Conservation (phyloP, 2,888 invertebrate genomes). For the Ephialtes manifestator region DNA sequence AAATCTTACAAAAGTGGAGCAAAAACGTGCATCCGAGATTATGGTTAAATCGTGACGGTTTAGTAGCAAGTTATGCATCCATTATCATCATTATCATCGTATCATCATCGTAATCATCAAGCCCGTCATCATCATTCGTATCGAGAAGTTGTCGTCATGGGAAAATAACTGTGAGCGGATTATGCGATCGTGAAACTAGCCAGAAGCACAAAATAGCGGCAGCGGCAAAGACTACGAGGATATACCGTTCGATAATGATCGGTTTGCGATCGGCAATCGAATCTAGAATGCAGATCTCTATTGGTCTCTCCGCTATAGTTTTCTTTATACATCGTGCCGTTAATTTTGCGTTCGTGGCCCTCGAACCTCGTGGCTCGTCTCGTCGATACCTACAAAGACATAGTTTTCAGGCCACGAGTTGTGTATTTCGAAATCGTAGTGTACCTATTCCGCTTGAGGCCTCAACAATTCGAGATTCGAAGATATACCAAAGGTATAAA, state of each 20-base stretch:
- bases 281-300: constrained; percentile 71
- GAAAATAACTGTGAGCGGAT: constrained; percentile 65
- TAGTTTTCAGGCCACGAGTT: constrained; percentile 55
- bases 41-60: constrained; percentile 65
- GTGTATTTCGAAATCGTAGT: constrained; percentile 64
- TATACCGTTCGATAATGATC: constrained; percentile 69
- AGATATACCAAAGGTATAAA: constrained; percentile 24
- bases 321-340: constrained; percentile 63
- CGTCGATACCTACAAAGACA: constrained; percentile 53
- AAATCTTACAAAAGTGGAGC: constrained; percentile 54
- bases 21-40: constrained; percentile 56
- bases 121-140: constrained; percentile 57
- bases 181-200: constrained; percentile 60
- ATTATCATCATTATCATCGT: constrained; percentile 56
- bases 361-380: constrained; percentile 41
- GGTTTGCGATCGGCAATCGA: constrained; percentile 70
- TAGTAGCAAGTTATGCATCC: constrained; percentile 58
- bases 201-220: constrained; percentile 61
- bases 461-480: constrained; percentile 23
- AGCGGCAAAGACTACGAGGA: constrained; percentile 57
- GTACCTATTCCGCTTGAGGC: constrained; percentile 31
- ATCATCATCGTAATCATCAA: constrained; percentile 20
- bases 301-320: constrained; percentile 43
- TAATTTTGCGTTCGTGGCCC: constrained; percentile 65
- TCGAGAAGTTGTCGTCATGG: constrained; percentile 68